phyloP scores from a whole-genome alignment of 2,113 vertebrate genomes.

The Oxygymnocypris stewartii region DNA sequence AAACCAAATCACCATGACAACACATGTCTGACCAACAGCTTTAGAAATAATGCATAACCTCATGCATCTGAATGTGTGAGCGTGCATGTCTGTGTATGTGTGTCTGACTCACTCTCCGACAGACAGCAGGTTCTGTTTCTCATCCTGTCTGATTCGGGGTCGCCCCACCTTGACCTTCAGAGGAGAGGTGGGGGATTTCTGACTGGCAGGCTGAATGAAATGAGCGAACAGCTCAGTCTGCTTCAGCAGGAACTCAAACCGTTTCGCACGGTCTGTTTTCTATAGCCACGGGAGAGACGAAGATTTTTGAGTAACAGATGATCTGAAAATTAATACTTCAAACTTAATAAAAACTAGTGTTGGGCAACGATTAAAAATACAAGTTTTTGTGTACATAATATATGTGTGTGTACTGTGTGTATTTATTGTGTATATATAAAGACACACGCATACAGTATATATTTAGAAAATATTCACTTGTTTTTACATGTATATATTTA shows the following conservation, averaged over 20 bases:
- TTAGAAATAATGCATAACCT: not conserved
- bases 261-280: conserved; percentile 86
- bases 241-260: conserved; percentile 89
- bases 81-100: not conserved
- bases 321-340: not conserved
- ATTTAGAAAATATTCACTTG: too few species aligned
- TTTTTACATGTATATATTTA: too few species aligned
- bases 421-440: too few species aligned
- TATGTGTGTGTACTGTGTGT: too few species aligned
- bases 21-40: not conserved
- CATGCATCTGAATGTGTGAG: not conserved
- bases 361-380: too few species aligned
- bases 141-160: conserved; percentile 82
- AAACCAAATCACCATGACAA: conserved; percentile 5
- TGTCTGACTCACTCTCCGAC: conserved; percentile 81
- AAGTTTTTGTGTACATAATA: too few species aligned
- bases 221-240: conserved; percentile 91
- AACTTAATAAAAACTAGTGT: not conserved
- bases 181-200: conserved; percentile 86
- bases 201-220: conserved; percentile 87
- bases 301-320: not conserved
- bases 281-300: conserved; percentile 58
- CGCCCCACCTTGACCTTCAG: conserved; percentile 83
- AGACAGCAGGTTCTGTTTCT: conserved; percentile 85
- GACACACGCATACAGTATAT: too few species aligned